phyloP scores from a whole-genome alignment of 2,797 vertebrate genomes.

The Urosaurus nigricauda region DNA sequence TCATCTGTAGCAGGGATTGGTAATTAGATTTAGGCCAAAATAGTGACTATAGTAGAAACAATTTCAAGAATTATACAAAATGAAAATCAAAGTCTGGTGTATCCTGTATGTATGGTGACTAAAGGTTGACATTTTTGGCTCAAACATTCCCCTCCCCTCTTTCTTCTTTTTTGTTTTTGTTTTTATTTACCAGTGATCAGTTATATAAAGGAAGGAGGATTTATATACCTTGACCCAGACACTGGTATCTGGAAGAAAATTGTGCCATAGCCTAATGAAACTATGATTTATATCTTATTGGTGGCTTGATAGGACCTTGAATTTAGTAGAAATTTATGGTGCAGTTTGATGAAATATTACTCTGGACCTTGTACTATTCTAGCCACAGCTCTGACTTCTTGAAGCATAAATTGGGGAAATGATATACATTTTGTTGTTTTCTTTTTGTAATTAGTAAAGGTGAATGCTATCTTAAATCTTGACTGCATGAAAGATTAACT shows the following conservation, averaged over 20 bases:
- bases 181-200: conserved; percentile 14
- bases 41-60: conserved; percentile 12
- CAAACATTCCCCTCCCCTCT: not conserved
- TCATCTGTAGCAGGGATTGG: no score
- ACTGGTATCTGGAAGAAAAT: conserved; percentile 4
- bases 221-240: conserved; percentile 19
- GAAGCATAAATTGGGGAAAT: not conserved
- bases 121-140: not conserved
- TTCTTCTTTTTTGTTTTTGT: not conserved
- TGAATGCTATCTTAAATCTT: conserved; percentile 30
- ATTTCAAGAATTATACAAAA: not conserved
- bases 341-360: conserved; percentile 11
- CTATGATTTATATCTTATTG: not conserved
- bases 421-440: conserved; percentile 23
- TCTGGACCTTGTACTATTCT: not conserved
- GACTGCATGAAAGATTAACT: not conserved
- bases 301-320: conserved; percentile 15
- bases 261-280: conserved; percentile 12
- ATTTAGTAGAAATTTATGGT: conserved; percentile 2
- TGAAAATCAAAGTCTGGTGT: conserved; percentile 37
- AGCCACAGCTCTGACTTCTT: not conserved
- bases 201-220: conserved; percentile 24
- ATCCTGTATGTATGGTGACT: not conserved
- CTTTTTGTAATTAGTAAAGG: conserved; percentile 19
- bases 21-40: no score